phyloP scores from a whole-genome alignment of 35 echinoderm and acorn worm species.

The Heliocidaris erythrogramma region DNA sequence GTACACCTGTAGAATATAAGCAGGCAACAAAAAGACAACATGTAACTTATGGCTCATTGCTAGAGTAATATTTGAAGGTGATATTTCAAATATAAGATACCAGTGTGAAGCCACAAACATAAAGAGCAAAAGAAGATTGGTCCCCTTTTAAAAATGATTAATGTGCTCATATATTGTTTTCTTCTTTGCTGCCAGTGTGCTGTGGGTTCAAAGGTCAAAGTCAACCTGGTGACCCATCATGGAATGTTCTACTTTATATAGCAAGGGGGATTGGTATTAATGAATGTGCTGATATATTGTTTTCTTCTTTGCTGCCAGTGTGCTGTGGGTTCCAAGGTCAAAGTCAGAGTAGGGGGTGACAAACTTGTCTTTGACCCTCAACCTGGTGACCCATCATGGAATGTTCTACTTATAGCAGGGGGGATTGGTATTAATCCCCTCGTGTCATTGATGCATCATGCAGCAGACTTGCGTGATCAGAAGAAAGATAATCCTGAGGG shows the following conservation, averaged over 20 bases:
- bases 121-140: no score
- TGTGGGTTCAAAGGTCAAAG: conserved; percentile 64
- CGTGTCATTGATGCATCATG: conserved; percentile 74
- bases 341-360: conserved; percentile 83
- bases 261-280: no score
- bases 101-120: no score
- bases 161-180: background rate
- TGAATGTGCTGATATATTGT: background rate
- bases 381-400: conserved; percentile 61
- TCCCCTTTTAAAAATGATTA: no score
- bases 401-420: conserved; percentile 89
- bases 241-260: no score
- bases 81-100: no score
- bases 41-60: no score
- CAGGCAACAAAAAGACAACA: no score
- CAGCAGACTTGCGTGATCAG: conserved; percentile 54
- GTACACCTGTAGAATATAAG: no score
- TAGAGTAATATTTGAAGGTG: no score
- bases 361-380: conserved; percentile 81
- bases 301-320: conserved; percentile 62
- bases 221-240: no score
- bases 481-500: background rate
- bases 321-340: conserved; percentile 66
- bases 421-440: conserved; percentile 98
- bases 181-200: conserved; percentile 64